Evolutionary conservation across 2,888 invertebrate species (phyloP).

Genomic region (Tenodera sinensis): DNA sequence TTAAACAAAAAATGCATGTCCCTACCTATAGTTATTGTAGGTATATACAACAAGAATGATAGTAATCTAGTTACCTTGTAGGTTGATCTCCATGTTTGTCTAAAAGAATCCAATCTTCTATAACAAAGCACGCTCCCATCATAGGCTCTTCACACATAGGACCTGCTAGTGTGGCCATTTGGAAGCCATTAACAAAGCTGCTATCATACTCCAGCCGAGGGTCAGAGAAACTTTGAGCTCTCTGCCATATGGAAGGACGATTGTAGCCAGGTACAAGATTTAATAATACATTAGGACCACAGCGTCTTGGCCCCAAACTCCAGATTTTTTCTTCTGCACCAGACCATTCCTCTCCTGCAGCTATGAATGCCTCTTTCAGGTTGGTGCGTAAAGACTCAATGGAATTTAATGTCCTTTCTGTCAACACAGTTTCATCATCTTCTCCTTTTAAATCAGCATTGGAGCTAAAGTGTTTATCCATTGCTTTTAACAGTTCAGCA

Average conservation of each 20-base stretch:
- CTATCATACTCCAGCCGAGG: conserved; percentile 54
- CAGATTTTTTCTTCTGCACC: conserved; percentile 67
- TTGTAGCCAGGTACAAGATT: conserved; percentile 71
- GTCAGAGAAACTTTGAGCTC: conserved; percentile 25
- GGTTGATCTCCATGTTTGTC: background rate
- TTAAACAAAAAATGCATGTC: too few species aligned
- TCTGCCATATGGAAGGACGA: conserved; percentile 53
- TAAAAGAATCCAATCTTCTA: conserved; percentile 74
- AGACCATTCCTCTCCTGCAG: conserved; percentile 53
- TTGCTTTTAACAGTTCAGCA: conserved; percentile 57
- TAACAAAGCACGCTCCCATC: conserved; percentile 88
- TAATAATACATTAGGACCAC: conserved; percentile 75
- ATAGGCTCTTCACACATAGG: conserved; percentile 97
- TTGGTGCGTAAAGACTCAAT: conserved; percentile 53
- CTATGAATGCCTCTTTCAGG: conserved; percentile 57
- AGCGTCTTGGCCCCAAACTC: conserved; percentile 87
- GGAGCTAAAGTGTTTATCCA: conserved; percentile 18
- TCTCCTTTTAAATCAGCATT: background rate
- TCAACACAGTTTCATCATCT: background rate
- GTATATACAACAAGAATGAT: too few species aligned
- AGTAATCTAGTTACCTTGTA: background rate
- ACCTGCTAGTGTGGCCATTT: conserved; percentile 81
- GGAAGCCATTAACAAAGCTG: conserved; percentile 81
- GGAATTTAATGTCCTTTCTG: conserved; percentile 44
- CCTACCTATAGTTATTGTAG: too few species aligned